Percentiles rank a stretch among this genome's conserved stretches.
Conservation (phyloP, 2,888 invertebrate species). For the Agrilus biguttatus region DNA sequence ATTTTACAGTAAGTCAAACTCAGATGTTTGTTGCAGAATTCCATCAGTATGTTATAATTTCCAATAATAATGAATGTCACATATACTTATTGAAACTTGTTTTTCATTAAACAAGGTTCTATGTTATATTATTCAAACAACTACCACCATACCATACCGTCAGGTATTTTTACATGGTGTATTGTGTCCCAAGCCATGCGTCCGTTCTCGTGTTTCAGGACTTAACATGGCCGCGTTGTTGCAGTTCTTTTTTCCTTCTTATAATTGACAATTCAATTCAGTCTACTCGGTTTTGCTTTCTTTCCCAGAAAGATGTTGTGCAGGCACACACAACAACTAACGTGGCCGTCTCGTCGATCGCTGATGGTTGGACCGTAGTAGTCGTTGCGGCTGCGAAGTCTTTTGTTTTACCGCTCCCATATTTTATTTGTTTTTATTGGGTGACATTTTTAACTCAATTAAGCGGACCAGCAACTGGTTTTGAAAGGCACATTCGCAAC, state of each 20-base stretch:
- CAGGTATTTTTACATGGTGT: too few relatives aligned
- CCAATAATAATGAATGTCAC: too few relatives aligned
- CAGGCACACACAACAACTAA: neutral
- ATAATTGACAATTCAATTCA: slow-evolving; percentile 30
- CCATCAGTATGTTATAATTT: too few relatives aligned
- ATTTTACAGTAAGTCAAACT: too few relatives aligned
- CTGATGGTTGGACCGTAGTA: neutral
- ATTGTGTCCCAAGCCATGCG: too few relatives aligned
- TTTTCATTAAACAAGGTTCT: too few relatives aligned
- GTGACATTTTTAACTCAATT: slow-evolving; percentile 31
- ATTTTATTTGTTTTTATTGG: slow-evolving; percentile 20
- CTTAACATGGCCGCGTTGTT: slow-evolving; percentile 5
- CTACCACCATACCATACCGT: too few relatives aligned
- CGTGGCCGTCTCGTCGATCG: neutral
- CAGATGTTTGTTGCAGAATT: too few relatives aligned
- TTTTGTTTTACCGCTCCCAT: slow-evolving; percentile 23
- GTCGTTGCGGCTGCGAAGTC: slow-evolving; percentile 8
- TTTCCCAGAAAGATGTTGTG: slow-evolving; percentile 23
- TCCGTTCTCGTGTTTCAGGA: too few relatives aligned
- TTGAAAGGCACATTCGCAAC: slow-evolving; percentile 7
- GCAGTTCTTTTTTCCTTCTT: slow-evolving; percentile 15
- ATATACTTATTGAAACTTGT: too few relatives aligned
- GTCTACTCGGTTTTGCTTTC: slow-evolving; percentile 17
- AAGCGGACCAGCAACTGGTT: slow-evolving; percentile 16
- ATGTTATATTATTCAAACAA: too few relatives aligned